phyloP scores from a whole-genome alignment of 2,113 vertebrate genomes.

The Hydropotes inermis region DNA sequence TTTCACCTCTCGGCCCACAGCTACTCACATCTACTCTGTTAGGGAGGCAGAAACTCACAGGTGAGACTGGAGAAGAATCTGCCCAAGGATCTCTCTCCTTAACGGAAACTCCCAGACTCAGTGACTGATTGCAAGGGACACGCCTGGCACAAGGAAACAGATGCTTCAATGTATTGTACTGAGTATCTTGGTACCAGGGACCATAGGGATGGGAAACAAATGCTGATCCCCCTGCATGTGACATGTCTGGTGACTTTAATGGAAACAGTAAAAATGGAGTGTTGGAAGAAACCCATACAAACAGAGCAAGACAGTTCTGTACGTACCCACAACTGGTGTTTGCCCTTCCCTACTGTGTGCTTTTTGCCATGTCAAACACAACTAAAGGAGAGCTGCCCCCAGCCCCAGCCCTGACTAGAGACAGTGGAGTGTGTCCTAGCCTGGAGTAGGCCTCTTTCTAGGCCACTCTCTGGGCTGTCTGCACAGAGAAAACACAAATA shows the following conservation, averaged over 20 bases:
- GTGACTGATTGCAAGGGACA: not conserved
- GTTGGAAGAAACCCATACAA: conserved; percentile 69
- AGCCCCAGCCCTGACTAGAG: not conserved
- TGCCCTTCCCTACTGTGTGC: conserved; percentile 63
- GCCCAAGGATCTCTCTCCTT: not conserved
- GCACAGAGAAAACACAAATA: conserved; percentile 68
- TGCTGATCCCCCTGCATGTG: not conserved
- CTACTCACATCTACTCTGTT: not conserved
- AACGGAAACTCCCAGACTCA: not conserved
- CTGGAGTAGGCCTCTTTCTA: conserved; percentile 74
- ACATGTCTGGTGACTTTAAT: not conserved
- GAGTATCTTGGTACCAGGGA: not conserved
- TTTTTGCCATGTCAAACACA: conserved; percentile 74
- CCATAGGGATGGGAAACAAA: not conserved
- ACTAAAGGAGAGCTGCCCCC: conserved; percentile 68
- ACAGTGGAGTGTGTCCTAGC: conserved; percentile 64
- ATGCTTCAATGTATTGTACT: not conserved
- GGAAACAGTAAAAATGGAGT: not conserved
- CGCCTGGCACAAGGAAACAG: not conserved
- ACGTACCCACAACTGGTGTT: conserved; percentile 9
- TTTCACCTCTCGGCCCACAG: not conserved
- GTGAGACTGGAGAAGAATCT: not conserved
- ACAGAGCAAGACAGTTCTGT: conserved; percentile 73
- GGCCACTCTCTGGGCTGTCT: conserved; percentile 70
- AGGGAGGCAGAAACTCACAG: not conserved